Evolutionary conservation across 1,140 invertebrate genomes (phyloP).

Genomic region (Plectrocnemia conspersa): DNA sequence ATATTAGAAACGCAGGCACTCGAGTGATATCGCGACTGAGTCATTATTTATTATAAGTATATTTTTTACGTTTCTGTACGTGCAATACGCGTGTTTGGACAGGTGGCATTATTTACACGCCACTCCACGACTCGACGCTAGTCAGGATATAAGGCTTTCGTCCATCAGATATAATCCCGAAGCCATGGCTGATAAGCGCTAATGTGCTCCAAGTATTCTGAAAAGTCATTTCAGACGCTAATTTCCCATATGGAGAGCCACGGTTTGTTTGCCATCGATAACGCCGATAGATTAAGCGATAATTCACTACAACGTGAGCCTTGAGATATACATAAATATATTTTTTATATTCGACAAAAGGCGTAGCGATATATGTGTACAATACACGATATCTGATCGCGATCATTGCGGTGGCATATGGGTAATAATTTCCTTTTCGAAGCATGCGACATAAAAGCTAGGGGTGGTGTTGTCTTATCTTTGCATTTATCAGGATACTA

Average conservation of each 20-base stretch:
- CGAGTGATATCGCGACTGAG: too few species aligned
- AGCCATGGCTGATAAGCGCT: conserved; percentile 23
- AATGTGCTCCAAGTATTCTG: conserved; percentile 24
- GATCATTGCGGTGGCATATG: conserved; percentile 17
- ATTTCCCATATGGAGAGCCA: too few species aligned
- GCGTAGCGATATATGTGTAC: too few species aligned
- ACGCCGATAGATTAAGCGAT: too few species aligned
- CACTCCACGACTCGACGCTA: conserved; percentile 23
- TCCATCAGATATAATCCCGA: conserved; percentile 25
- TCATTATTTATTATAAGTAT: not conserved
- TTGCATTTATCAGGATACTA: conserved; percentile 35
- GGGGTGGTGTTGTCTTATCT: conserved; percentile 33
- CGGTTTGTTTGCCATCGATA: too few species aligned
- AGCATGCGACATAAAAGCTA: conserved; percentile 10
- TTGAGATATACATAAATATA: not conserved
- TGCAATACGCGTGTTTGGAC: conserved; percentile 31
- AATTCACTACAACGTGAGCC: too few species aligned
- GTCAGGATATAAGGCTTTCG: conserved; percentile 24
- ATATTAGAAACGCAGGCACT: too few species aligned
- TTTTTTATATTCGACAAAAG: not conserved
- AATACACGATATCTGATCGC: too few species aligned
- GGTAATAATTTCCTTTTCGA: not conserved
- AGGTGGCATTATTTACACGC: conserved; percentile 33
- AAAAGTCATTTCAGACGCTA: conserved; percentile 15
- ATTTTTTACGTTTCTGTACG: conserved; percentile 1